Conservation (phyloP, 2,888 invertebrate species). For the Acanthosoma haemorrhoidale region DNA sequence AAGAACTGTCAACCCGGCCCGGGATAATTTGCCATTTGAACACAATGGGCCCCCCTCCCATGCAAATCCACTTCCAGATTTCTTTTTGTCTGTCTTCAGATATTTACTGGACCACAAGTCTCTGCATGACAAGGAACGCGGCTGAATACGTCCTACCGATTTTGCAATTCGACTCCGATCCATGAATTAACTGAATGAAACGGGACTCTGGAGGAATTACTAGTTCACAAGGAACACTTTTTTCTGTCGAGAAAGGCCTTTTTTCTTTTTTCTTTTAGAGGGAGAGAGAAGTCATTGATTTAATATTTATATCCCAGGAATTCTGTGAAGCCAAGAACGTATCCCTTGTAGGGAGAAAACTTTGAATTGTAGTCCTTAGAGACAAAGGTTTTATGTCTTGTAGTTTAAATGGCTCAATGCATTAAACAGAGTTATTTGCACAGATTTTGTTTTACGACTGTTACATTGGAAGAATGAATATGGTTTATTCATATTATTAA, state of each 20-base stretch:
- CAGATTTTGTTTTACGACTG: too few species aligned
- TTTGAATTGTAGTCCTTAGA: too few species aligned
- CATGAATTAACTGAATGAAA: not conserved
- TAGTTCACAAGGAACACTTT: not conserved
- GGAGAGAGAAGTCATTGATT: not conserved
- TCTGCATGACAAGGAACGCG: not conserved
- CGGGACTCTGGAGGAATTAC: constrained; percentile 1
- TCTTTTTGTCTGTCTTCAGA: not conserved
- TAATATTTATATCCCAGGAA: too few species aligned
- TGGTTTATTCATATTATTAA: too few species aligned
- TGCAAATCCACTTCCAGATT: not conserved
- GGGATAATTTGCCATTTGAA: constrained; percentile 20
- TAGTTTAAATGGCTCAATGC: too few species aligned
- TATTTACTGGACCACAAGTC: not conserved
- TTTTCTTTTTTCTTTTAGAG: not conserved
- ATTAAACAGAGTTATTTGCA: too few species aligned
- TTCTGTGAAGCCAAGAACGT: too few species aligned
- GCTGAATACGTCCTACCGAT: not conserved
- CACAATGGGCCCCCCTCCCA: constrained; percentile 8
- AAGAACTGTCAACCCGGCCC: not conserved
- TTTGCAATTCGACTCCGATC: not conserved
- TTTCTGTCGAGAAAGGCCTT: not conserved
- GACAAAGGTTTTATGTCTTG: too few species aligned
- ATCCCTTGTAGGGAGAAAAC: too few species aligned
- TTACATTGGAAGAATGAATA: too few species aligned